Conservation (phyloP, 2,797 vertebrate genomes). For the Tenualosa thibaudeaui region DNA sequence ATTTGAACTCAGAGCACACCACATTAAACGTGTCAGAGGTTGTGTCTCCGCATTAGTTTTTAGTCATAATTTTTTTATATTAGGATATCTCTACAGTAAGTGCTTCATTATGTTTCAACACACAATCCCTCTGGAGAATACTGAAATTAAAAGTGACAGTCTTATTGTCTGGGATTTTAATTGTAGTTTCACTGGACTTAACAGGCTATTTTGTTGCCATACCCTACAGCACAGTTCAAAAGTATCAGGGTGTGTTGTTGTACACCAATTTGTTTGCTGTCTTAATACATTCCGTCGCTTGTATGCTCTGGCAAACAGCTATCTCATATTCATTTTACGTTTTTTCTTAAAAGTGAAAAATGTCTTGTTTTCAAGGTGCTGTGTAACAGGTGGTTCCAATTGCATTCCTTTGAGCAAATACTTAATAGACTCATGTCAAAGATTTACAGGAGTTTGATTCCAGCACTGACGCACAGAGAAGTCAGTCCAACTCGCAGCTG, state of each 20-base stretch:
- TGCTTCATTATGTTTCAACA: neutral
- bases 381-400: constrained; percentile 50
- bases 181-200: neutral
- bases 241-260: neutral
- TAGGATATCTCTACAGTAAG: neutral
- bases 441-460: constrained; percentile 36
- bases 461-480: constrained; percentile 20
- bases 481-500: constrained; percentile 31
- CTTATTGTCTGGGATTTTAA: neutral
- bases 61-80: neutral
- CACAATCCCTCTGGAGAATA: neutral
- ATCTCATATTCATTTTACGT: neutral
- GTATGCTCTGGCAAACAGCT: neutral
- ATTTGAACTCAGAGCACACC: neutral
- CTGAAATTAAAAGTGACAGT: neutral
- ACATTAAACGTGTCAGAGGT: constrained; percentile 3
- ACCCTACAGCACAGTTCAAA: neutral
- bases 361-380: constrained; percentile 8
- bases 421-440: constrained; percentile 28
- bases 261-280: neutral
- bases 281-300: neutral
- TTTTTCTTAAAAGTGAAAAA: neutral
- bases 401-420: constrained; percentile 33
- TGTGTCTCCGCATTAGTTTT: constrained; percentile 5
- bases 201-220: neutral